Base-by-base conservation (phyloP, 2,797 vertebrate species). In the Apodemus agrarius region DNA sequence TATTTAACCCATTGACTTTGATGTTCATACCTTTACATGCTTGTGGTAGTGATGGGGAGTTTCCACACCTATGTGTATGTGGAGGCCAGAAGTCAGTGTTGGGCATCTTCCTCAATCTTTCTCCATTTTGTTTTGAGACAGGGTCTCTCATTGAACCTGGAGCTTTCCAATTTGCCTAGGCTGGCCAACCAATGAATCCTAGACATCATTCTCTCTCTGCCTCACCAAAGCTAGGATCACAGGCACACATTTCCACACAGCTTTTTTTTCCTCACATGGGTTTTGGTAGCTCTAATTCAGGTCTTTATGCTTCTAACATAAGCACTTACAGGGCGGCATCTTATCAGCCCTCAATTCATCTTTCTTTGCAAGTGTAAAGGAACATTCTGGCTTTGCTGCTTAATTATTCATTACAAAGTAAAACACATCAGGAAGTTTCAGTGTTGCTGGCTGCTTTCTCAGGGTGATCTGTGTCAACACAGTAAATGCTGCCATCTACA, bases 381-480 rank as follows among this genome's bases (percentile, higher is more conserved):
- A 63, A 59, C n/a, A 54, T n/a, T 1, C 34, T n/a, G 31, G 29
- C 12, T 92, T 81, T 88, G 43, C 80, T 61, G 61, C 19, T 31
- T 65, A 87, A 89, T 85, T 95, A 79, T 95, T 90, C 37, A 82
- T 75, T 61, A 54, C 10, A 40, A 3, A 13, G 37, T 85, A 46
- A 93, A 84, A 91, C 43, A 37, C 4, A 63, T 76, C 79, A 86
- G 54, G 26, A 82, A 90, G 46, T 86, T 85, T 90, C 40, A 82
- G 52, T 59, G 74, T 46, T 63, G 8, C 22, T 9, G 65, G 16
- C 46, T 91, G 40, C 22, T 34, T 83, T 69, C 83, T 78, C 76
- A 88, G 19, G 37, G 16, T 78, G n/a, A 65, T 67, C 57, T 78
- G 6, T 90, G 26, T n/a, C 88, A 43, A 85, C 61, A 85, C 52